Conservation (phyloP, 2,888 invertebrate species). For the Rhorus exstirpatorius region DNA sequence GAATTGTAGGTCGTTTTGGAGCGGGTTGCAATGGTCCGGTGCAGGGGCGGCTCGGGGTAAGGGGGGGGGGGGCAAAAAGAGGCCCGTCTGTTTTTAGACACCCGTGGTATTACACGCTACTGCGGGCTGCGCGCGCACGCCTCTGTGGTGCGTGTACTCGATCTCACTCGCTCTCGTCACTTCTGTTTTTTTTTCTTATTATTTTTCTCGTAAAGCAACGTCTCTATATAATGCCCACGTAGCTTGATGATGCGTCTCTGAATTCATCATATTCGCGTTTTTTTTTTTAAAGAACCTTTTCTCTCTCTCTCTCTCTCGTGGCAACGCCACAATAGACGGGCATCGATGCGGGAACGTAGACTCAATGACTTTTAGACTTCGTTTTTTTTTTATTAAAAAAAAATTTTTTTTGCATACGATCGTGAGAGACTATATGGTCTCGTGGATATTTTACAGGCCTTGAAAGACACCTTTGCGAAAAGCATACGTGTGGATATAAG, state of each 20-base stretch:
- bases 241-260: conserved; percentile 23
- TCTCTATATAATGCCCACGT: conserved; percentile 22
- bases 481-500: no score
- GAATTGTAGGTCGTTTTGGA: conserved; percentile 1
- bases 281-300: neutral
- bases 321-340: neutral
- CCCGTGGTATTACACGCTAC: conserved; percentile 56
- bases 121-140: conserved; percentile 46
- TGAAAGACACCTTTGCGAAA: no score
- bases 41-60: no score
- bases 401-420: no score
- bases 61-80: conserved; percentile 12
- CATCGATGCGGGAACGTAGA: neutral
- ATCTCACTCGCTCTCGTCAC: conserved; percentile 30
- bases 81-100: conserved; percentile 67
- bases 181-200: conserved; percentile 52
- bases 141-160: conserved; percentile 19
- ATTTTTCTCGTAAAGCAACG: conserved; percentile 28
- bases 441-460: no score
- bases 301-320: neutral
- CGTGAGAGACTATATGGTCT: no score
- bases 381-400: neutral
- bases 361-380: no score
- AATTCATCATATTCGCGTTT: neutral
- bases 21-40: neutral